phyloP scores from a whole-genome alignment of 2,113 vertebrate species.

The Oophaga pumilio region DNA sequence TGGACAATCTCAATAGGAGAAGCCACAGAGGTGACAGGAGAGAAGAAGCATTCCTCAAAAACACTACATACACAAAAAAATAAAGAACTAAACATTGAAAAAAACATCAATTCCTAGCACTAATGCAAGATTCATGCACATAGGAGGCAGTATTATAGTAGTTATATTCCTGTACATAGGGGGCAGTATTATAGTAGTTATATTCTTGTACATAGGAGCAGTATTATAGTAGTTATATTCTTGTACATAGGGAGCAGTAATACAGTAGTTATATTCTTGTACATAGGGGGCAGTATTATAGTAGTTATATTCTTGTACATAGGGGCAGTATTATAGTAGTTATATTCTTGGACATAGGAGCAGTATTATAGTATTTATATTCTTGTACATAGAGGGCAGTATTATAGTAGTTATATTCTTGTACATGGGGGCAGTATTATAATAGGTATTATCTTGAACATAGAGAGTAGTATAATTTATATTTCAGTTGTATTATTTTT shows the following conservation, averaged over 20 bases:
- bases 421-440: neutral
- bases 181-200: conserved; percentile 8
- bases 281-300: conserved; percentile 8
- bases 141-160: neutral
- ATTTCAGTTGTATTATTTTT: neutral
- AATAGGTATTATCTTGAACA: neutral
- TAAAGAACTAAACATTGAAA: too few relatives aligned
- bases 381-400: neutral
- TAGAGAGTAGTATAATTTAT: neutral
- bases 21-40: too few relatives aligned
- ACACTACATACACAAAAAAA: too few relatives aligned
- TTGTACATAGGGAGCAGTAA: neutral
- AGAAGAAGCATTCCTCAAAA: too few relatives aligned
- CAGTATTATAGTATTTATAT: neutral
- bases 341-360: neutral
- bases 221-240: conserved; percentile 3
- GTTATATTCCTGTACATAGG: conserved; percentile 19
- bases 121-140: neutral
- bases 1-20: too few relatives aligned
- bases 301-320: conserved; percentile 9
- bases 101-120: too few relatives aligned
- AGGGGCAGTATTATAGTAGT: neutral
- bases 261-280: conserved; percentile 2
- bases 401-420: conserved; percentile 2
- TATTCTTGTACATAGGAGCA: conserved; percentile 10